phyloP scores from a whole-genome alignment of 2,797 vertebrate species.

The Amblyopsis hoosieri region DNA sequence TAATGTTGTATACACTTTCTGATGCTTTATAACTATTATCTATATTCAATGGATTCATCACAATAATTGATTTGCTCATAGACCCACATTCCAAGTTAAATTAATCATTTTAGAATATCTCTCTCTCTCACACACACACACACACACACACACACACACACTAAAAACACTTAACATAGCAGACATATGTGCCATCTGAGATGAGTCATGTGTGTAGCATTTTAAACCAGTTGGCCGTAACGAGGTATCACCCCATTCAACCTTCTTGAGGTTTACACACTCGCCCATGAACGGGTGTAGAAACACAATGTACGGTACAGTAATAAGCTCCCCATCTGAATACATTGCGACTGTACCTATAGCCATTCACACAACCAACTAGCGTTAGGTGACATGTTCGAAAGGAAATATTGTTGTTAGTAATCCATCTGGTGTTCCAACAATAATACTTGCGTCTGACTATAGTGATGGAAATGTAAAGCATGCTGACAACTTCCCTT shows the following conservation, averaged over 20 bases:
- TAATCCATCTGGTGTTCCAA: background rate
- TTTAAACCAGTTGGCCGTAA: background rate
- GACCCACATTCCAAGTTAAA: too few relatives aligned
- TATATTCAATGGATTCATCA: too few relatives aligned
- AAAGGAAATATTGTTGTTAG: background rate
- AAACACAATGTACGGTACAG: conserved; percentile 13
- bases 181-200: too few relatives aligned
- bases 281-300: conserved; percentile 43
- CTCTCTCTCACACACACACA: too few relatives aligned
- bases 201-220: too few relatives aligned
- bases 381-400: background rate
- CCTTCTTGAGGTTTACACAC: conserved; percentile 1
- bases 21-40: too few relatives aligned
- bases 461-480: background rate
- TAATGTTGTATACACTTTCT: background rate
- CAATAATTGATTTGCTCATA: too few relatives aligned
- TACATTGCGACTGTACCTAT: conserved; percentile 7
- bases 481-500: conserved; percentile 14
- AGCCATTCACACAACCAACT: background rate
- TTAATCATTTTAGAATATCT: too few relatives aligned
- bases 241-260: background rate
- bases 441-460: background rate
- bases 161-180: too few relatives aligned
- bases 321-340: background rate
- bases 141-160: too few relatives aligned